phyloP scores from a whole-genome alignment of 2,888 invertebrate genomes.

The Mythimna lalbum region DNA sequence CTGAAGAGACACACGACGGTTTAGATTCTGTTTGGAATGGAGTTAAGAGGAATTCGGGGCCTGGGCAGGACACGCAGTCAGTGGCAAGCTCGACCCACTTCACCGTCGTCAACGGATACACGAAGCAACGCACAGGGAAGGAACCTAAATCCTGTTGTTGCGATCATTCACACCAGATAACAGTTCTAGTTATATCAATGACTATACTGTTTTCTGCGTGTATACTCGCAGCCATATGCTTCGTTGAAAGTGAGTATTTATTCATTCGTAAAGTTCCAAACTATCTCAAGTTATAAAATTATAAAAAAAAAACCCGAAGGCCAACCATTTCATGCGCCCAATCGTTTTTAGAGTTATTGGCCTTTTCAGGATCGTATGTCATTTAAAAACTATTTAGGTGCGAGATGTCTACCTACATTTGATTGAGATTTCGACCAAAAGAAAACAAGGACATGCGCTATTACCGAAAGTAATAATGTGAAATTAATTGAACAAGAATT shows the following conservation, averaged over 20 bases:
- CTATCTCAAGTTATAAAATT: background rate
- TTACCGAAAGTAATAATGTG: constrained; percentile 3
- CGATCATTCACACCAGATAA: constrained; percentile 94
- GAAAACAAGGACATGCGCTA: constrained; percentile 31
- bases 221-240: constrained; percentile 95
- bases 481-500: background rate
- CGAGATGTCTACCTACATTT: constrained; percentile 13
- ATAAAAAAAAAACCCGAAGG: background rate
- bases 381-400: background rate
- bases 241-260: constrained; percentile 94
- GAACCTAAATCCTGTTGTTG: constrained; percentile 93
- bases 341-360: background rate
- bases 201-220: constrained; percentile 95
- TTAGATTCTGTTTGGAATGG: constrained; percentile 85
- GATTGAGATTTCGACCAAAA: constrained; percentile 3
- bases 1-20: constrained; percentile 82
- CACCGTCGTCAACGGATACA: constrained; percentile 95
- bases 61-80: constrained; percentile 92
- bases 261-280: background rate
- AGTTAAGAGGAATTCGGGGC: constrained; percentile 86
- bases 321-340: background rate
- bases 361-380: background rate
- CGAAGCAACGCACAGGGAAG: constrained; percentile 92
- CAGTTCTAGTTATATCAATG: constrained; percentile 95
- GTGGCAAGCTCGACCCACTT: constrained; percentile 97